phyloP scores from a whole-genome alignment of 2,888 invertebrate species.

The Ochlodes sylvanus region DNA sequence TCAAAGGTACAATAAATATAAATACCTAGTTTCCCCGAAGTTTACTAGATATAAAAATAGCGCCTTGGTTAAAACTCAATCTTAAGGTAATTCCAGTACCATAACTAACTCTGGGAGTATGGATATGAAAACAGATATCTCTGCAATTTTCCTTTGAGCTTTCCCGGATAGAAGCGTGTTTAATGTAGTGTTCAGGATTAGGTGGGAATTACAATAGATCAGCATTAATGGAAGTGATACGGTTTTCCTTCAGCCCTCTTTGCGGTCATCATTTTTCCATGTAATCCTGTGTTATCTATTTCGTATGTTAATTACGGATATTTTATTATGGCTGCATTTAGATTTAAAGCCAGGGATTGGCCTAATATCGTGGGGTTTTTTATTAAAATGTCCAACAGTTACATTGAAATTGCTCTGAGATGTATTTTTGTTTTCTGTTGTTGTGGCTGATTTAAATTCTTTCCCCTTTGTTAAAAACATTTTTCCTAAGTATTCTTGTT shows the following conservation, averaged over 20 bases:
- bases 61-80: too few relatives aligned
- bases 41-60: too few relatives aligned
- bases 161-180: conserved; percentile 42
- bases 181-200: conserved; percentile 38
- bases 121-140: background rate
- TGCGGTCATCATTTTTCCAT: conserved; percentile 25
- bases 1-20: too few relatives aligned
- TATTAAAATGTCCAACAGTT: background rate
- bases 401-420: too few relatives aligned
- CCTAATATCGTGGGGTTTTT: background rate
- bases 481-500: too few relatives aligned
- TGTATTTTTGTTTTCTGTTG: background rate
- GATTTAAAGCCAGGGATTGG: background rate
- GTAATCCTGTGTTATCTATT: conserved; percentile 17
- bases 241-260: conserved; percentile 21
- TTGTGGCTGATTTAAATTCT: too few relatives aligned
- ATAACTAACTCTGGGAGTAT: background rate
- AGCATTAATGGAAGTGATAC: conserved; percentile 31
- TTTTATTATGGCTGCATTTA: background rate
- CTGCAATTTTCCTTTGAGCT: conserved; percentile 51
- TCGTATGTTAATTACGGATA: conserved; percentile 1
- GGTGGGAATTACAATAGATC: conserved; percentile 37
- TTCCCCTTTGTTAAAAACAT: too few relatives aligned
- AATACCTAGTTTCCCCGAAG: too few relatives aligned
- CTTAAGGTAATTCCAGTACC: too few relatives aligned